A percentile compares a stretch with the other conserved stretches of the same genome.
Evolutionary conservation across 2,113 vertebrate genomes (phyloP).

Genomic region (human): DNA sequence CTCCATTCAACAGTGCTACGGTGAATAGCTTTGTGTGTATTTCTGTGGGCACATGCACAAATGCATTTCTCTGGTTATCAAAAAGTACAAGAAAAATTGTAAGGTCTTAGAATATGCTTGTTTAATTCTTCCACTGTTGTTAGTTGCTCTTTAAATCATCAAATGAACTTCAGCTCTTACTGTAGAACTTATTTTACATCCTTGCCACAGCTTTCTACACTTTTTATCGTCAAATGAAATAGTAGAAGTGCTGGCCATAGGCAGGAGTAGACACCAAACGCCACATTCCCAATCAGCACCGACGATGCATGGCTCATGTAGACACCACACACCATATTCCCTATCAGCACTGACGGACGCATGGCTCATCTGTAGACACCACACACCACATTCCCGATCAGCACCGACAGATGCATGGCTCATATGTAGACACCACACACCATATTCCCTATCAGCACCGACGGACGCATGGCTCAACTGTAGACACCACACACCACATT

Average conservation of each 20-base stretch:
- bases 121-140: neutral
- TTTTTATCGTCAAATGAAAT: neutral
- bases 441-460: too few relatives aligned
- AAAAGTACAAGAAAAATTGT: neutral
- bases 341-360: too few relatives aligned
- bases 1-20: fast-evolving
- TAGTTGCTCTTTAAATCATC: neutral
- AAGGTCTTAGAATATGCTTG: neutral
- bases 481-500: too few relatives aligned
- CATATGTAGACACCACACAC: too few relatives aligned
- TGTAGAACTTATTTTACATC: too few relatives aligned
- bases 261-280: neutral
- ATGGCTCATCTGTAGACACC: neutral
- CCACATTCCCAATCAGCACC: neutral
- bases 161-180: fast-evolving
- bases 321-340: too few relatives aligned
- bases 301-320: neutral
- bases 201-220: neutral
- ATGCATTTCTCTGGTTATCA: neutral
- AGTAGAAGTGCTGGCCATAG: too few relatives aligned
- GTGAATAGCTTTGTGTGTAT: neutral
- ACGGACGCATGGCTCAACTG: too few relatives aligned
- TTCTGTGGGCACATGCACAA: neutral
- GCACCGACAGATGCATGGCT: neutral
- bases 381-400: neutral